Evolutionary conservation across 2,888 invertebrate species (phyloP), one percentile per base, ranked within the genome.

Genomic region (Campoplex capitator): DNA sequence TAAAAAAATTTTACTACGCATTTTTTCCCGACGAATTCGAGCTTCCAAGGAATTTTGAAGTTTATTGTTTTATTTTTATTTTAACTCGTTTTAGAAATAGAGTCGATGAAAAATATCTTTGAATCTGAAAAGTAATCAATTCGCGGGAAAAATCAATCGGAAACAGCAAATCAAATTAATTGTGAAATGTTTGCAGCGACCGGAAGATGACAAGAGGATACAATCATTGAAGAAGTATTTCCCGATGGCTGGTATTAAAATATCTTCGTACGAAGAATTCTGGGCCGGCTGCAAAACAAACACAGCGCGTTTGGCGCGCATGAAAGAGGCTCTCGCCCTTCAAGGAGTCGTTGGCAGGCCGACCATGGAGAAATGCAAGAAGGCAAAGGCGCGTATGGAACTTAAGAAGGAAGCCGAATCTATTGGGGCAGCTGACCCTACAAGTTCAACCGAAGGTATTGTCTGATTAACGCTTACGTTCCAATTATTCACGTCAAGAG

Each of bases 381-480:
- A 88, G 67, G 90, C 90, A 2, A 93, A 91, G 83, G 87, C 89
- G 73, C 90, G 89, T 81, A 91, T 90, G 54, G 91, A 91, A 32
- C 88, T 82, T 11, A 86, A 90, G 18, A 89, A 88, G 51, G 93
- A 94, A 84, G 77, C 87, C 51, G 89, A 91, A 3, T 90, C 91
- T 75, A 89, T 93, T 79, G 92, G 92, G 85, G 88, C 88, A 35
- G 91, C 92, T 85, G 91, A 91, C 18, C 16, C 32, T 2, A 1
- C 32, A 32, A 93, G 92, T 90, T 90, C 93, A 83, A 91, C 91
- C 23, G 93, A 92, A 92, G 92, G 94, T 94, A 67, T 67, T n/a
- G 9, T 62, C 13, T 45, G 87, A 76, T 84, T 51, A 58, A 13
- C 28, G 6, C 2, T 56, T 6, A 13, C 11, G 3, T 11, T 28